Base-by-base conservation (phyloP, 2,113 vertebrate species). In the Canis aureus region DNA sequence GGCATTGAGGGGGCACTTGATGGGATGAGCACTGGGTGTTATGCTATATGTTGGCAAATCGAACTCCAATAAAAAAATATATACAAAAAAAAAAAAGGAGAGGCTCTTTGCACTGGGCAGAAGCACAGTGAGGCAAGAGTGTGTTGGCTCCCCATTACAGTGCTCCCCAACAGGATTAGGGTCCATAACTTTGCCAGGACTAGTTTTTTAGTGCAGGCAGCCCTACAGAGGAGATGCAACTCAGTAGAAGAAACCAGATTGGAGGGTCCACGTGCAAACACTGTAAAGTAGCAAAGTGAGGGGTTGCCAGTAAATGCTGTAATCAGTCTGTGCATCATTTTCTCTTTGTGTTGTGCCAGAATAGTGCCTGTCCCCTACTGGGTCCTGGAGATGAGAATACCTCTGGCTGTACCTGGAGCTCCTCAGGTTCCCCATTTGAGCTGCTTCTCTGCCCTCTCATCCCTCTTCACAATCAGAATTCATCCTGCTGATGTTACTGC, bases 341-440 rank as follows among this genome's bases (percentile, higher is more conserved):
- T 19, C 83, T 59, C 6, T 67, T 66, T 60, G 73, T n/a, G 62
- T 80, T 20, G 7, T 10, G 2, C 51, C 29, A 49, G 22, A 5
- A 19, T 6, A 60, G 0, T 59, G 15, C 29, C 74, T 69, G 35
- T 20, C 15, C n/a, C 9, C 20, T 2, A 0, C 22, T 38, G 59
- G 35, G 9, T 0, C 51, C n/a, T 29, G 7, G 49, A 76, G 76
- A 55, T 0, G 3, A 9, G 15, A 19, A 53, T 2, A 11, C 43
- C 29, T 20, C 32, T 16, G 0, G 55, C 22, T 62, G 11, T 8
- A 23, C 3, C 16, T 13, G 3, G 35, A 38, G 16, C 25, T 19
- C 35, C 22, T 38, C n/a, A 29, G 32, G 11, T 35, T 10, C 66
- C 73, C 29, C 15, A 4, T 7, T 0, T 0, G 4, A 5, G 17